Evolutionary conservation across 2,797 vertebrate species (phyloP), one percentile per base, ranked within the genome.

Genomic region (Mormyrops boulengeri): DNA sequence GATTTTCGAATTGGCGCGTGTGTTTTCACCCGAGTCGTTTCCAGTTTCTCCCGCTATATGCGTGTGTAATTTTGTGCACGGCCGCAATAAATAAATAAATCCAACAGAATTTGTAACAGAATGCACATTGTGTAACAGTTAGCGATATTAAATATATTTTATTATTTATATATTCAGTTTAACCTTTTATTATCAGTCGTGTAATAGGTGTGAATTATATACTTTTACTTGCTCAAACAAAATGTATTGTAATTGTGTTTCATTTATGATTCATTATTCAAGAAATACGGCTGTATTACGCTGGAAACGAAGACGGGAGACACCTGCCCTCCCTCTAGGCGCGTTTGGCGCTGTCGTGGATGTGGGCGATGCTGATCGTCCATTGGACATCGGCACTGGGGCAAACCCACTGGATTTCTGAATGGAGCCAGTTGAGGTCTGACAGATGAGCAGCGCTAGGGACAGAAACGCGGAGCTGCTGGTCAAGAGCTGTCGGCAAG

Each of bases 331-430:
- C 22, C n/a, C 73, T 55, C 11, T 57, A 3, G 14, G 84, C 26
- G 2, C 26, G 22, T 86, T n/a, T 87, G 50, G 52, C 85, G 50
- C 17, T 34, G 52, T 14, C 8, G 85, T 87, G 52, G 85, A 87
- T 87, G 85, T 53, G 85, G 52, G 50, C 85, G 52, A 87, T 38
- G 85, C 85, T 87, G 52, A 87, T 57, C 85, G 14, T 57, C 34
- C 30, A 88, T 88, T 88, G 87, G 87, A 44, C 9, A 14, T 11
- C 44, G 38, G 17, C 14, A 4, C 55, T 62, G 12, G 55, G 86
- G 34, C 86, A 44, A 60, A 60, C 86, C 87, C 60, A 88, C 87
- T 49, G 41, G 41, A 17, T 88, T 88, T 88, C 87, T 88, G 87
- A 88, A 88, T 88, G 87, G 60, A 69, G 87, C 87, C 87, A 22